Evolutionary conservation across 2,113 vertebrate genomes (phyloP), one percentile per base, ranked within the genome.

Genomic region (Burhinus bistriatus): DNA sequence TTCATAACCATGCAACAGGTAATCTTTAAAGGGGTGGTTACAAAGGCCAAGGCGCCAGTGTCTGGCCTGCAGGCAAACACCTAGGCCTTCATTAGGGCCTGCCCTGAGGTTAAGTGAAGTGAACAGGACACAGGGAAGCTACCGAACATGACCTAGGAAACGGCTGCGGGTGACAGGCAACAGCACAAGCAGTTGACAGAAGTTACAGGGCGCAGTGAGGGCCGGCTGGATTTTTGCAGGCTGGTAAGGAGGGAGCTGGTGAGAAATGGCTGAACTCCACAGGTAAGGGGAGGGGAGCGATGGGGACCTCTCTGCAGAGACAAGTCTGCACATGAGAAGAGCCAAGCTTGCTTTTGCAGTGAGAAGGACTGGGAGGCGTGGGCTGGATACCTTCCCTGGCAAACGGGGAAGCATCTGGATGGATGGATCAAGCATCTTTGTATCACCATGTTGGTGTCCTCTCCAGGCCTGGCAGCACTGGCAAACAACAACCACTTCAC

Each of bases 401-500:
- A 29, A 73, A 55, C 29, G 73, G 29, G 82, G 64, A 52, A 77
- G 23, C 40, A 59, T 23, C 18, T 7, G 4, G 34, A 44, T 15
- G 38, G 65, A 70, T 1, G 9, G 36, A 76, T 52, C 38, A 36
- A 76, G 26, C 16, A 76, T 11, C 58, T 32, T 45, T 14, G 10
- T 59, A 70, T 51, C 32, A 65, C 19, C 32, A 10, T 9, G 11
- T 1, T 26, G 38, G 8, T 59, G 14, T 0, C 36, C 2, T 0
- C 36, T 20, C 59, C 73, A 73, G 42, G 19, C 12, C 42, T 59
- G 82, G 87, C 13, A 62, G 49, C 64, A 38, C 0, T 25, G 22
- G 36, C 55, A 71, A 71, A 26, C 44, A 65, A 78, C 30, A 12
- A 27, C 9, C 2, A 2, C 38, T 84, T 64, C 26, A 42, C 57